phyloP scores from a whole-genome alignment of 2,113 vertebrate genomes.

The Lipophrys pholis region DNA sequence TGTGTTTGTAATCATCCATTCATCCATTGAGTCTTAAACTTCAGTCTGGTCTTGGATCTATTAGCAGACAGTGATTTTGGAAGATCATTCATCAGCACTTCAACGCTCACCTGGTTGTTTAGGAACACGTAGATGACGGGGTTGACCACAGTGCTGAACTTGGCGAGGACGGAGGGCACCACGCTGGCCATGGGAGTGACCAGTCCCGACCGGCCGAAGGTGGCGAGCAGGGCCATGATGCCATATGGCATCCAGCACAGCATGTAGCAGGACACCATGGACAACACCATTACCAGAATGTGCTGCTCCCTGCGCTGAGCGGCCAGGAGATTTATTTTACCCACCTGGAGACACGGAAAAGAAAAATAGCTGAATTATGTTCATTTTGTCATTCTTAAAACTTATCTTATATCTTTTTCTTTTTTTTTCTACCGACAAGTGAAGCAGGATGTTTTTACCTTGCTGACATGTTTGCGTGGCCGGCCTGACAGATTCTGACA shows the following conservation, averaged over 20 bases:
- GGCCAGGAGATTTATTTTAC: conserved; percentile 82
- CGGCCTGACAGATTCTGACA: too few relatives aligned
- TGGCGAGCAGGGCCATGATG: conserved; percentile 81
- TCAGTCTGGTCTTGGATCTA: too few relatives aligned
- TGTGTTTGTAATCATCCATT: too few relatives aligned
- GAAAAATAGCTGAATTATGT: background rate
- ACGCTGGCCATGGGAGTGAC: conserved; percentile 80
- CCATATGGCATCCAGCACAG: conserved; percentile 87
- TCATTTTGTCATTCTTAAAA: too few relatives aligned
- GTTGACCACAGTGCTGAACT: conserved; percentile 86
- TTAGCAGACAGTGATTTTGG: background rate
- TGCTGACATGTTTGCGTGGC: too few relatives aligned
- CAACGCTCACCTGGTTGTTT: conserved; percentile 84
- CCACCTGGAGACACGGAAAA: conserved; percentile 71
- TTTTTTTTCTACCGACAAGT: too few relatives aligned
- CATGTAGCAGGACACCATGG: conserved; percentile 84
- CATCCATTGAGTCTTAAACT: background rate
- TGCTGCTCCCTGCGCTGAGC: conserved; percentile 84
- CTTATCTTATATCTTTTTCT: too few relatives aligned
- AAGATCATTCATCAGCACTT: background rate
- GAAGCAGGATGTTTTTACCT: too few relatives aligned
- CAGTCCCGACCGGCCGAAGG: conserved; percentile 76
- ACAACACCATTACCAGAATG: conserved; percentile 83
- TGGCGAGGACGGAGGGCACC: conserved; percentile 85
- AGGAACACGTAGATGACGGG: conserved; percentile 87